A percentile compares a stretch with the other conserved stretches of the same genome.
phyloP scores from a whole-genome alignment of 2,888 invertebrate genomes.

The Calliphora vomitoria region DNA sequence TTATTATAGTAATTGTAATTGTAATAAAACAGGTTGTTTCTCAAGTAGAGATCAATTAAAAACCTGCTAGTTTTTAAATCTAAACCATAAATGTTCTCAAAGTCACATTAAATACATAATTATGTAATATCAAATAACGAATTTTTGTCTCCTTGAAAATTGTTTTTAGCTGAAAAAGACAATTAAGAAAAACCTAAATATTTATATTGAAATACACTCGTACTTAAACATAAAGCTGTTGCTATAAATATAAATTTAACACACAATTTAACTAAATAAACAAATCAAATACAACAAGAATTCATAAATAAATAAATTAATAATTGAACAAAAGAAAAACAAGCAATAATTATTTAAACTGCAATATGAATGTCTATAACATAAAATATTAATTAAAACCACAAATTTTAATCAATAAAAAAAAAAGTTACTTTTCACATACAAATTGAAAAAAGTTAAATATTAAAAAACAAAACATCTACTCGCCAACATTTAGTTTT shows the following conservation, averaged over 20 bases:
- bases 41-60: neutral
- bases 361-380: constrained; percentile 56
- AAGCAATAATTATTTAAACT: constrained; percentile 39
- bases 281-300: constrained; percentile 16
- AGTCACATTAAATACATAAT: constrained; percentile 41
- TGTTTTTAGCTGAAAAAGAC: neutral
- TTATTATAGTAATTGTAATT: neutral
- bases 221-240: neutral
- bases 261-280: neutral
- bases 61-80: constrained; percentile 26
- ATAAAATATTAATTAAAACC: neutral
- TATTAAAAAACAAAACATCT: constrained; percentile 15
- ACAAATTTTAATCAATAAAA: neutral
- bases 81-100: constrained; percentile 44
- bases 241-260: constrained; percentile 32
- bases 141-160: neutral
- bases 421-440: neutral
- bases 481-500: constrained; percentile 67
- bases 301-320: constrained; percentile 12
- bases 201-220: neutral
- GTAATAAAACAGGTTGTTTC: neutral
- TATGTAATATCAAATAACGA: constrained; percentile 6
- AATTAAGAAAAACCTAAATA: constrained; percentile 4
- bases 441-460: neutral
- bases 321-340: neutral